Evolutionary conservation across 2,797 vertebrate genomes (phyloP), one percentile per base, ranked within the genome.

Genomic region (Hemibagrus guttatus): DNA sequence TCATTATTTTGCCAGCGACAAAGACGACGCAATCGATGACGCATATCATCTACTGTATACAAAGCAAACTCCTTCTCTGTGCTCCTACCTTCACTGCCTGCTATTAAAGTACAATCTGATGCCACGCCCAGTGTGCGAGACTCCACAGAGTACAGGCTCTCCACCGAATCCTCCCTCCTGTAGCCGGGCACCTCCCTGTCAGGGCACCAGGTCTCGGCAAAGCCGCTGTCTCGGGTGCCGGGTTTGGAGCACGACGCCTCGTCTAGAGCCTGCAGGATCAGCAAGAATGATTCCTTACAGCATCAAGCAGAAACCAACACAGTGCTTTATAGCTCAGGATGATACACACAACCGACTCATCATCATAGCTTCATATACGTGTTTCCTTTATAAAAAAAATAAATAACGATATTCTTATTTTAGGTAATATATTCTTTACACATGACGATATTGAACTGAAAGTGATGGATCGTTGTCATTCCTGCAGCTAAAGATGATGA

Each of bases 41-140:
- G 21, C 35, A 23, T 14, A 26, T 80, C 6, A 6, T 28, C 26
- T 21, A 13, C 1, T 59, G 17, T 2, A 83, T 8, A 31, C 21
- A 52, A 72, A 69, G n/a, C 12, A 39, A 61, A 72, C 11, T 6
- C 11, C 35, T 16, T 4, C 4, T 28, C 8, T 0, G 28, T 1
- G n/a, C 66, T 72, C 39, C 13, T 92, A 97, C 98, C 97, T 95
- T 98, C 97, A 89, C 95, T 95, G 78, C 93, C 95, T 11, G 92
- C 94, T 93, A 94, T 95, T 74, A 96, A 80, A 0, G 95, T 95
- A 91, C 88, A 92, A 81, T 96, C 94, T 16, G 96, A 96, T 6
- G 94, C 95, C 88, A 93, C 93, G 84, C 94, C 96, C 28, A 94
- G 88, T 0, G 94, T 93, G n/a, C 91, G 91, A 2, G 95, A 96